Conservation (phyloP, 1,140 invertebrate species). For the Heliconius hermathena region DNA sequence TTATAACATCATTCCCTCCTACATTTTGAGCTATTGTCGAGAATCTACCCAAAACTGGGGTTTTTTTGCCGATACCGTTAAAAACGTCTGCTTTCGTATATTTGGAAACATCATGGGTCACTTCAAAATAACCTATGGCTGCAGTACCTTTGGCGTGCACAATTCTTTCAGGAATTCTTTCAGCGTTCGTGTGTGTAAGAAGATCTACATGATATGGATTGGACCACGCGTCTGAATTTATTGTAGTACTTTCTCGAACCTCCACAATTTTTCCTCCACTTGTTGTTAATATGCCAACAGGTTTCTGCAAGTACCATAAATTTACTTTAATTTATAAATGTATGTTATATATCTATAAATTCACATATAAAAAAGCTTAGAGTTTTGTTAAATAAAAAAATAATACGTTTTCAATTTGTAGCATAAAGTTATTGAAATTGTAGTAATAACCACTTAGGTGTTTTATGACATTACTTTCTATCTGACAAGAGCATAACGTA, state of each 20-base stretch:
- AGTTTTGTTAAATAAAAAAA: no score
- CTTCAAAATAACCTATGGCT: slow-evolving; percentile 97
- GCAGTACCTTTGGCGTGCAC: slow-evolving; percentile 97
- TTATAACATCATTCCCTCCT: slow-evolving; percentile 89
- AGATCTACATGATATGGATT: slow-evolving; percentile 93
- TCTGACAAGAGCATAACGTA: slow-evolving; percentile 4
- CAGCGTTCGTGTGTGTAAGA: slow-evolving; percentile 45
- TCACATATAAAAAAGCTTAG: no score
- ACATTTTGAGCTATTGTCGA: slow-evolving; percentile 92
- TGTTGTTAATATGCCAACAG: slow-evolving; percentile 83
- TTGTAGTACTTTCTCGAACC: slow-evolving; percentile 84
- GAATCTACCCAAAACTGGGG: slow-evolving; percentile 86
- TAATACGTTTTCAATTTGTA: no score
- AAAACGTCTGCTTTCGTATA: slow-evolving; percentile 94
- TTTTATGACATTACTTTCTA: not conserved
- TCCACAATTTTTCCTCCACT: slow-evolving; percentile 87
- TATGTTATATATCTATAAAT: no score
- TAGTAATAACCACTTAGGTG: no score
- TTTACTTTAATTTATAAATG: not conserved
- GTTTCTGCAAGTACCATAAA: slow-evolving; percentile 56
- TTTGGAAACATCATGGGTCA: slow-evolving; percentile 94
- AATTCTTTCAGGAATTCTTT: slow-evolving; percentile 95
- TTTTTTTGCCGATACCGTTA: slow-evolving; percentile 91
- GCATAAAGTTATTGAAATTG: no score
- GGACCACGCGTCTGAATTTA: slow-evolving; percentile 83